phyloP scores from a whole-genome alignment of 2,797 vertebrate genomes.

The Onychomys arenicola region DNA sequence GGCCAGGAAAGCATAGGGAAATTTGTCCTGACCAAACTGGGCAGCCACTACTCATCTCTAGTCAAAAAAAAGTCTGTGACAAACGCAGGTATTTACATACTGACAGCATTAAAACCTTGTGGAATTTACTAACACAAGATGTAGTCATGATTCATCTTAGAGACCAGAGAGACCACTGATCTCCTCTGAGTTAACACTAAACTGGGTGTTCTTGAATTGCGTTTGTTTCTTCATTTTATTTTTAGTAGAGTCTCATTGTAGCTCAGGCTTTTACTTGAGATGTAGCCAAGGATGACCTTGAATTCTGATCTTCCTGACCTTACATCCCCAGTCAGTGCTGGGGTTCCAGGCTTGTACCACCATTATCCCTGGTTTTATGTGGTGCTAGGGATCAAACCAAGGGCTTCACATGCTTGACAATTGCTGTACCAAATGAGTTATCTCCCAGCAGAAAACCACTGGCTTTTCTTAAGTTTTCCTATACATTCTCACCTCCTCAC shows the following conservation, averaged over 20 bases:
- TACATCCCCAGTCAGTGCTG: not conserved
- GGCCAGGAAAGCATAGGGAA: not conserved
- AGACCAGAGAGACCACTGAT: not conserved
- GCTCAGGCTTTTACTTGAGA: not conserved
- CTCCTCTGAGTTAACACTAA: not conserved
- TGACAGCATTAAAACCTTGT: not conserved
- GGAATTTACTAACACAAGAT: not conserved
- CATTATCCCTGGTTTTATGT: not conserved
- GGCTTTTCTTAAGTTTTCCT: not conserved
- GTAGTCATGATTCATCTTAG: not conserved
- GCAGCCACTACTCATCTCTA: not conserved
- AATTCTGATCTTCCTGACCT: not conserved
- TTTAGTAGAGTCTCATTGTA: not conserved
- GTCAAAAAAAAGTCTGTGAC: not conserved
- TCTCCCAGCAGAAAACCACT: not conserved
- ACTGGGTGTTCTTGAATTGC: not conserved
- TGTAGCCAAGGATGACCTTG: not conserved
- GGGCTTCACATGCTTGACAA: not conserved
- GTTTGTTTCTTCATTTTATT: not conserved
- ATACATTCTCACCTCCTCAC: not conserved
- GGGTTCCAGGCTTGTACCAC: not conserved
- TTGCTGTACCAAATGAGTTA: not conserved
- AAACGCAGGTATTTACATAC: not conserved
- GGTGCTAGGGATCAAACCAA: not conserved
- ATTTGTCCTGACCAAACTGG: not conserved